Evolutionary conservation across 2,113 vertebrate species (phyloP), one percentile per base, ranked within the genome.

Genomic region (Colinus virginianus): DNA sequence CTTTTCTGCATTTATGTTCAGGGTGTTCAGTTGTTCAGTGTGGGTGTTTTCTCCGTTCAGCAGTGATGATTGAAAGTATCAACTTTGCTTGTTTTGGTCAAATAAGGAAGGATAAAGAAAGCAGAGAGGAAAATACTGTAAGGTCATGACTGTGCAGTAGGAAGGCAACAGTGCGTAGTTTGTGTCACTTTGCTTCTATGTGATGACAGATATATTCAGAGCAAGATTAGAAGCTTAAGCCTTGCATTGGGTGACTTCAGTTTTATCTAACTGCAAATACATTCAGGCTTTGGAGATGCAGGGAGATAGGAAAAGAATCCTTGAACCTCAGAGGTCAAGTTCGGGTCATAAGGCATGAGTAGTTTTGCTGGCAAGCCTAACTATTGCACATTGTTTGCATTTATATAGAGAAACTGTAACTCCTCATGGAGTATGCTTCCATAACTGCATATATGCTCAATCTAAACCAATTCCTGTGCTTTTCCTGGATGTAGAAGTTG

Each of bases 401-500:
- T 92, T 75, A 34, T 87, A 48, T 53, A 61, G 74, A 75, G 64
- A 43, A 76, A 53, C 80, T 4, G n/a, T 81, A 90, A 69, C 59
- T 87, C 81, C 76, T 81, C 23, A 8, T 12, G 66, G 43, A 71
- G 19, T 23, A 25, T 69, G 55, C 30, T 45, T 91, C 87, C 13
- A 8, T 89, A 69, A 63, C 74, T 75, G 25, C 6, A 1, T 66
- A 30, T 67, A 77, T 72, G 53, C 81, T 90, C 76, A 9, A 63
- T 59, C 78, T 36, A 1, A 69, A 78, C 88, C 77, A 43, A 75
- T 90, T 84, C 32, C 56, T 75, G 0, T 94, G 49, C 94, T 96
- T 55, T 95, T 18, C 78, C 93, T 96, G 88, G 36, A 81, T 86
- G 45, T 96, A 99, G 99, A 99, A 90, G 97, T 99, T 87, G 99